A percentile compares a stretch with the other conserved stretches of the same genome.
Evolutionary conservation across 2,113 vertebrate species (phyloP).

Genomic region (Tyto alba): DNA sequence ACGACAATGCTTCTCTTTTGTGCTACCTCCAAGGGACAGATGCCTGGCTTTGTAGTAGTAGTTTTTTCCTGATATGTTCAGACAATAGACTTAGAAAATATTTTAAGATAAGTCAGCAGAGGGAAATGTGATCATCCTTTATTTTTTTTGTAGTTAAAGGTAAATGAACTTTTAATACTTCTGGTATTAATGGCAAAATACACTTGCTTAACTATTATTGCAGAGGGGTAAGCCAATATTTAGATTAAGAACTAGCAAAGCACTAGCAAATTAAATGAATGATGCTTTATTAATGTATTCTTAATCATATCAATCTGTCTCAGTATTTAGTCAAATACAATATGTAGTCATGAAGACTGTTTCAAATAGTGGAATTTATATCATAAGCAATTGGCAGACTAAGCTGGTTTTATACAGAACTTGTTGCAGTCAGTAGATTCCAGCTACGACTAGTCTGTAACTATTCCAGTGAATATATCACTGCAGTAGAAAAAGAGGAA

Average conservation of each 20-base stretch:
- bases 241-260: neutral
- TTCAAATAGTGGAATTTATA: constrained; percentile 4
- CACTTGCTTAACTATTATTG: neutral
- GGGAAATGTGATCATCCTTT: neutral
- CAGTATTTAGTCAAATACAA: constrained; percentile 33
- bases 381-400: neutral
- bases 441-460: neutral
- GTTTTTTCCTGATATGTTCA: neutral
- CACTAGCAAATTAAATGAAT: neutral
- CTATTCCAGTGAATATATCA: neutral
- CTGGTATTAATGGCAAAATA: neutral
- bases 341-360: neutral
- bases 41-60: neutral
- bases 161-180: neutral
- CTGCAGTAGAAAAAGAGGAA: neutral
- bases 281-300: neutral
- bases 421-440: neutral
- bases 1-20: neutral
- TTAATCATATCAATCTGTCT: neutral
- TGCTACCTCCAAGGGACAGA: neutral
- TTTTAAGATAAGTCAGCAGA: neutral
- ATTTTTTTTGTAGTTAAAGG: neutral
- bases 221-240: neutral
- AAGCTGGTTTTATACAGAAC: neutral
- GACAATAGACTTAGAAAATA: neutral